Percentiles rank a stretch among this genome's conserved stretches.
These are phyloP conservation scores for Dicyrtomina minuta DNA, from an alignment of 2,888 invertebrate genomes.

Conservation along the genomic window DNA sequence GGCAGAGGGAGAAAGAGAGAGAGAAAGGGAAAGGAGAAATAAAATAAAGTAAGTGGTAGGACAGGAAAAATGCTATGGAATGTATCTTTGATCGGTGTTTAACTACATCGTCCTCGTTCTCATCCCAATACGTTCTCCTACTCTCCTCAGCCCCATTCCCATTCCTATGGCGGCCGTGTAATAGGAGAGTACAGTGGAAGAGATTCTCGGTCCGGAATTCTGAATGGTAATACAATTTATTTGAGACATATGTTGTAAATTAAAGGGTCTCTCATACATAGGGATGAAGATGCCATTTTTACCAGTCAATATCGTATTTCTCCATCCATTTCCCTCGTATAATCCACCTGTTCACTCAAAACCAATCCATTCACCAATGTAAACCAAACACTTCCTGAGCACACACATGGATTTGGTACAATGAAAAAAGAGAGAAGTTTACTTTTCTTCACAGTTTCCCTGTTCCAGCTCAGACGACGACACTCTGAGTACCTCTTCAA, in stretches of 20 bases:
- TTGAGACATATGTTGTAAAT: too few species aligned
- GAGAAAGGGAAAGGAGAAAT: background rate
- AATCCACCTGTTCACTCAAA: slow-evolving; percentile 27
- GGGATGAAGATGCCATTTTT: background rate
- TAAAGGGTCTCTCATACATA: too few species aligned
- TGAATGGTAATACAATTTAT: too few species aligned
- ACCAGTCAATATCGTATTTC: background rate
- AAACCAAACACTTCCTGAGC: background rate
- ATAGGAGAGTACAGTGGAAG: too few species aligned
- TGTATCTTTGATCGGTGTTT: background rate
- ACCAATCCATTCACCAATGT: background rate
- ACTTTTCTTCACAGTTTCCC: too few species aligned
- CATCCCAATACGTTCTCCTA: too few species aligned
- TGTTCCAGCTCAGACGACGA: too few species aligned
- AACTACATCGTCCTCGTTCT: too few species aligned
- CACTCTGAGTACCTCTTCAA: background rate
- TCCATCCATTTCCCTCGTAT: slow-evolving; percentile 12
- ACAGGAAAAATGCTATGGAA: background rate
- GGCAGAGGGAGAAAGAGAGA: background rate
- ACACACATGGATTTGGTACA: background rate
- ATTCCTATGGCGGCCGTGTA: too few species aligned
- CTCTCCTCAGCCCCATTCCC: too few species aligned
- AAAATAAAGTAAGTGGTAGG: background rate
- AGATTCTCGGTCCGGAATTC: too few species aligned
- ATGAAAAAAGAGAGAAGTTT: too few species aligned